phyloP scores from a whole-genome alignment of 1,140 invertebrate genomes.

The Drosophila navojoa region DNA sequence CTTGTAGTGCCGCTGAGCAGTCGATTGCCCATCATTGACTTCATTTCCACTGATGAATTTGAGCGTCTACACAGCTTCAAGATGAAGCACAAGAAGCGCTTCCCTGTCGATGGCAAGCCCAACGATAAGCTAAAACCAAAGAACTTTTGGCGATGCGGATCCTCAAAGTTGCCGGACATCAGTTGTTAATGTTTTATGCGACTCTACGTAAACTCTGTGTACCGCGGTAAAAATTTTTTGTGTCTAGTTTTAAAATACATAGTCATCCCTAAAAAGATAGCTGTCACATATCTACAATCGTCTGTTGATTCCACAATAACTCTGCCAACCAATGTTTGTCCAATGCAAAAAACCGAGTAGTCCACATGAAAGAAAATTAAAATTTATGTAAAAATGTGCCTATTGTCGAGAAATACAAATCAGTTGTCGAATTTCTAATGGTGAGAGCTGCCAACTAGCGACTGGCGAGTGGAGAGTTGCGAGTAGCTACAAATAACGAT shows the following conservation, averaged over 20 bases:
- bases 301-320: no score
- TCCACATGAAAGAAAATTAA: no score
- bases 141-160: constrained; percentile 13
- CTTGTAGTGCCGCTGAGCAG: constrained; percentile 50
- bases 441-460: no score
- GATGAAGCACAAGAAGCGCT: not conserved
- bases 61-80: constrained; percentile 24
- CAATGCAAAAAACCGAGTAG: no score
- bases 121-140: constrained; percentile 16
- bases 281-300: no score
- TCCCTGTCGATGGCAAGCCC: not conserved
- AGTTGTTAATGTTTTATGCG: not conserved
- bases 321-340: no score
- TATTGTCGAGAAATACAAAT: no score
- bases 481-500: no score
- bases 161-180: not conserved
- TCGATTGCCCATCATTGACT: constrained; percentile 67
- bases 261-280: not conserved
- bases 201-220: not conserved
- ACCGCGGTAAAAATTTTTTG: constrained; percentile 1
- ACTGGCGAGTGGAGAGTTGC: no score
- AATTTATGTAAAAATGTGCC: no score
- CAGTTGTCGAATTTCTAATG: no score
- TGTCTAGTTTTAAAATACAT: not conserved
- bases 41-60: constrained; percentile 68